Conservation (phyloP, 1,140 invertebrate species). For the Drosophila aff. region DNA sequence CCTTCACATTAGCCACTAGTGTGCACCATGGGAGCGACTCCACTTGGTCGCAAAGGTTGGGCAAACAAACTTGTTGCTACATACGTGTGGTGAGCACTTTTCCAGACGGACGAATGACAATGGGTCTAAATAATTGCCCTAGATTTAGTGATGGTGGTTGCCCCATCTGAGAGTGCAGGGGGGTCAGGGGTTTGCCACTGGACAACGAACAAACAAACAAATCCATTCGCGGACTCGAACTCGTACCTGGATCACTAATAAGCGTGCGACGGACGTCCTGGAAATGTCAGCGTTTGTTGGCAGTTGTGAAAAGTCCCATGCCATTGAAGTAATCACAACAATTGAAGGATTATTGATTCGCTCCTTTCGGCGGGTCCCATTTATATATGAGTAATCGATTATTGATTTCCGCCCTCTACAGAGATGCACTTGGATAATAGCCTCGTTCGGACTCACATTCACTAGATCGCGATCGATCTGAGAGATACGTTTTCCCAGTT, state of each 20-base stretch:
- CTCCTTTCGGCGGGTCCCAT: slow-evolving; percentile 22
- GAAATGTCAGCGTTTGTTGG: slow-evolving; percentile 50
- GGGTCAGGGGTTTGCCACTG: not conserved
- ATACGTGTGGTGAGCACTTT: slow-evolving; percentile 18
- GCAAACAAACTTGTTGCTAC: slow-evolving; percentile 46
- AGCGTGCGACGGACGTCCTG: slow-evolving; percentile 40
- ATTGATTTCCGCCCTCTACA: slow-evolving; percentile 55
- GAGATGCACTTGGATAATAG: slow-evolving; percentile 11
- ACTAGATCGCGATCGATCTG: not conserved
- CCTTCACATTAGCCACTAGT: slow-evolving; percentile 31
- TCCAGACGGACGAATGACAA: slow-evolving; percentile 34
- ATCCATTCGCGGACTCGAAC: slow-evolving; percentile 34
- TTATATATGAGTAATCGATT: slow-evolving; percentile 65
- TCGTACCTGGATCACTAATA: slow-evolving; percentile 51
- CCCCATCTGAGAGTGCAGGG: slow-evolving; percentile 1
- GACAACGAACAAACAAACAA: slow-evolving; percentile 33
- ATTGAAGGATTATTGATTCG: slow-evolving; percentile 79
- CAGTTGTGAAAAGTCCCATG: slow-evolving; percentile 81
- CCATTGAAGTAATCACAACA: slow-evolving; percentile 75
- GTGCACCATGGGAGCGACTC: slow-evolving; percentile 31
- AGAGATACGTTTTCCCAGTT: not conserved
- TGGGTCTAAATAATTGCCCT: slow-evolving; percentile 43
- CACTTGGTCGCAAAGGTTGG: slow-evolving; percentile 27
- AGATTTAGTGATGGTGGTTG: slow-evolving; percentile 15
- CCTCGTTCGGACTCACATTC: not conserved